These are phyloP conservation scores for Marmota monax DNA, from an alignment of 2,113 vertebrate genomes.

Conservation along the genomic window DNA sequence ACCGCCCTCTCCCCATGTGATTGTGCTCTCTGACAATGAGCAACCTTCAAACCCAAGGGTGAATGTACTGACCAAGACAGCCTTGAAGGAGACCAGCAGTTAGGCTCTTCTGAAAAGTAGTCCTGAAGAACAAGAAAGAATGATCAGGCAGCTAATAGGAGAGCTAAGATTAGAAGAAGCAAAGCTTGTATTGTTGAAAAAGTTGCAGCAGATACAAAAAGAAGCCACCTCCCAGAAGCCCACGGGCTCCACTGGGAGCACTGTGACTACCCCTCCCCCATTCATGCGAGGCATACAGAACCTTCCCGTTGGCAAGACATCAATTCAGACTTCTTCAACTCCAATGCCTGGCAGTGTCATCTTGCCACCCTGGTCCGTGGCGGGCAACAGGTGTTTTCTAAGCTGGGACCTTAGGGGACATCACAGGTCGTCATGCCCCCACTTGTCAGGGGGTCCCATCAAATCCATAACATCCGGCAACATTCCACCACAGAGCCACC, in stretches of 20 bases:
- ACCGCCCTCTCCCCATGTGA: too few species aligned
- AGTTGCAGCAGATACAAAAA: slow-evolving; percentile 97
- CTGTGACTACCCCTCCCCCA: slow-evolving; percentile 94
- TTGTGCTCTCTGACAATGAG: too few species aligned
- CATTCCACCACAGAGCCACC: slow-evolving; percentile 96
- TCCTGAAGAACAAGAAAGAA: too few species aligned
- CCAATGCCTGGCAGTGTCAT: slow-evolving; percentile 94
- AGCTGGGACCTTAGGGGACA: slow-evolving; percentile 89
- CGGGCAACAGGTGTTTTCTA: slow-evolving; percentile 93
- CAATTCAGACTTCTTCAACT: slow-evolving; percentile 89
- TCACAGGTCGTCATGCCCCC: slow-evolving; percentile 97
- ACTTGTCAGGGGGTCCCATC: slow-evolving; percentile 96
- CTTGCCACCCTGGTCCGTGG: slow-evolving; percentile 97
- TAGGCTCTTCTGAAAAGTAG: too few species aligned
- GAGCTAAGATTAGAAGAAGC: too few species aligned
- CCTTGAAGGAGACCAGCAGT: too few species aligned
- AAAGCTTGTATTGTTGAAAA: slow-evolving; percentile 96
- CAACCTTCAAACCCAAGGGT: too few species aligned
- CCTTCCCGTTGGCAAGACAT: slow-evolving; percentile 92
- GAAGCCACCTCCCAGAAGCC: slow-evolving; percentile 92
- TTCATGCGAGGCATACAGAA: slow-evolving; percentile 93
- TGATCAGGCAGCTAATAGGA: too few species aligned
- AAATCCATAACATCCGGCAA: slow-evolving; percentile 95
- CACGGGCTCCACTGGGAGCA: slow-evolving; percentile 88
- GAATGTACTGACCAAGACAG: too few species aligned